Evolutionary conservation across 2,888 invertebrate species (phyloP).

Genomic region (Campoplex capitator): DNA sequence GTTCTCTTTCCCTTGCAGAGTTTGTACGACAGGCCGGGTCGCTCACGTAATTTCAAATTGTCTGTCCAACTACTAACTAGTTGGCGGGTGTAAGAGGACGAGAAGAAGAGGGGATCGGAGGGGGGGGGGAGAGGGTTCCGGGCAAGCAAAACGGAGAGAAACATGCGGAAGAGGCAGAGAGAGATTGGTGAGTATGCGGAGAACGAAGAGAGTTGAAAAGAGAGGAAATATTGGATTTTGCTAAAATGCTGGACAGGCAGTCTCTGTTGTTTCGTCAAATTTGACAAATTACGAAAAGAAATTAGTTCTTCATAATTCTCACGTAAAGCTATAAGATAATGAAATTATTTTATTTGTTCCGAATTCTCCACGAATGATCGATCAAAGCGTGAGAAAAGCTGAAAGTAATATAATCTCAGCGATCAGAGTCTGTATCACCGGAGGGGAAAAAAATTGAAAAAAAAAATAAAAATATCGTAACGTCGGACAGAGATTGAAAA

Average conservation of each 20-base stretch:
- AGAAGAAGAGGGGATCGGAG: conserved; percentile 15
- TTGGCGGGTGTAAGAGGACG: conserved; percentile 69
- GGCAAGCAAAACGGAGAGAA: conserved; percentile 17
- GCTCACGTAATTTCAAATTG: conserved; percentile 79
- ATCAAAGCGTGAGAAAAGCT: not conserved
- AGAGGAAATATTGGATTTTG: conserved; percentile 16
- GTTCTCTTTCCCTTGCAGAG: conserved; percentile 21
- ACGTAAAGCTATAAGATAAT: not conserved
- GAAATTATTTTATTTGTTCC: not conserved
- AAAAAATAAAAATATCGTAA: not conserved
- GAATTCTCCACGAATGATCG: not conserved
- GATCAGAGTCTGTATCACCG: not conserved
- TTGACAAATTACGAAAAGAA: conserved; percentile 75
- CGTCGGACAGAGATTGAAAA: conserved; percentile 16
- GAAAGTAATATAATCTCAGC: not conserved
- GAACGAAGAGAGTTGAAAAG: not conserved
- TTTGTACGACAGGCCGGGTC: conserved; percentile 59
- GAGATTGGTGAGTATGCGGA: not conserved
- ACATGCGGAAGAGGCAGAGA: conserved; percentile 17
- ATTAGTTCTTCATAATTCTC: conserved; percentile 70
- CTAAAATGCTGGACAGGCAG: conserved; percentile 7
- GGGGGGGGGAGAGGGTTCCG: conserved; percentile 6
- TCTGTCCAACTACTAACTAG: conserved; percentile 81
- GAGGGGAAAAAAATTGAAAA: not conserved
- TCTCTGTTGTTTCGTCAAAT: conserved; percentile 67